Evolutionary conservation across 1,140 invertebrate species (phyloP), one percentile per base, ranked within the genome.

Genomic region (Drosophila sp.): DNA sequence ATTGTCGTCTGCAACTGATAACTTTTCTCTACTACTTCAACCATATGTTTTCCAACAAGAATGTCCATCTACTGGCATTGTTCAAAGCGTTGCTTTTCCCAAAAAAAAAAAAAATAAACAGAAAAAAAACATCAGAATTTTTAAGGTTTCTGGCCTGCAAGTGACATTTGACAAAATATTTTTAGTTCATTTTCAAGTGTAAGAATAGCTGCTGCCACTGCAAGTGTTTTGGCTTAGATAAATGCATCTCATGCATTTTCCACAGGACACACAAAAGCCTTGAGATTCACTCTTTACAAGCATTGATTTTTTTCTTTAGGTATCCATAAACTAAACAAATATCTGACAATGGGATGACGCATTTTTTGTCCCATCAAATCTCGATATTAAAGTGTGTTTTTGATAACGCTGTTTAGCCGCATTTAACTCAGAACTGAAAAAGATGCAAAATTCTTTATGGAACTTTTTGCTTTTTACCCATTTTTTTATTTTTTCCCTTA

Each of bases 121-220:
- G 3, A 33, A 17, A 44, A 17, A 17, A 47, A 60, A 55, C 61
- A 54, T 66, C 41, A 0, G 70, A 54, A 47, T 17, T 50, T 70
- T 66, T 54, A 64, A 60, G 60, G 66, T 23, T 67, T 47, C 33
- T 29, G 44, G 61, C 65, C 71, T 85, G 81, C 55, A 38, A n/a
- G 25, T 79, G 83, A 87, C 83, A 83, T 66, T 65, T 69, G 64
- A 58, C 56, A 76, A 82, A 72, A 76, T 83, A 87, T 80, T 89
- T 86, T 76, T 27, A 76, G 84, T 77, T 87, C 76, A 87, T 69
- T 89, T 72, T 87, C 76, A 35, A 80, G 72, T 73, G 58, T 29
- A 41, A 62, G 62, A 57, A 62, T 41, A 57, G 57, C 7, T 58
- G 11, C 30, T 10, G 17, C 4, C 41, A 41, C 67, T 86, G 76